These are phyloP conservation scores for Pheosia tremula DNA, from an alignment of 2,888 invertebrate genomes.

Conservation along the genomic window DNA sequence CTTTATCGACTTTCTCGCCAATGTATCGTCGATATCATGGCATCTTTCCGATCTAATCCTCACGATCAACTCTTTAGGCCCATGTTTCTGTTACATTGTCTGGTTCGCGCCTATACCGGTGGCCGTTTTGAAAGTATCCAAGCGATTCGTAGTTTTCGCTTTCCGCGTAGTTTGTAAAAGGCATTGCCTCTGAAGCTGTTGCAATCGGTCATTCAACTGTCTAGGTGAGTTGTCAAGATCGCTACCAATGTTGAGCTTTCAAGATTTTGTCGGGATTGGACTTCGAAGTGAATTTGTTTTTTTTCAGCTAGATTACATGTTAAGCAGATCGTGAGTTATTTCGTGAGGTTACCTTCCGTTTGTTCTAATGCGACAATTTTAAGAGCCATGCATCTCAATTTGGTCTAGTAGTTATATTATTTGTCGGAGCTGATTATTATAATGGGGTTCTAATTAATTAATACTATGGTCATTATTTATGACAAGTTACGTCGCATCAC, in stretches of 20 bases:
- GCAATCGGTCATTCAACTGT: conserved; percentile 59
- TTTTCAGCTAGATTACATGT: no score
- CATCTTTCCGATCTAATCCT: conserved; percentile 34
- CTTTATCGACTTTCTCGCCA: background rate
- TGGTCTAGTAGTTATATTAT: no score
- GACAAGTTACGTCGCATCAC: no score
- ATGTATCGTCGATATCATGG: conserved; percentile 11
- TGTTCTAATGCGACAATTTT: no score
- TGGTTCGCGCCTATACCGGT: conserved; percentile 19
- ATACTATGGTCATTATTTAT: no score
- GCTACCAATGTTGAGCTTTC: conserved; percentile 37
- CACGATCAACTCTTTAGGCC: conserved; percentile 22
- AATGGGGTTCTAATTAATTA: no score
- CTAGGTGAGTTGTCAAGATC: conserved; percentile 19
- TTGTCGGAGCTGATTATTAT: no score
- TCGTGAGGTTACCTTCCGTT: no score
- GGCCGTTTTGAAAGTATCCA: conserved; percentile 48
- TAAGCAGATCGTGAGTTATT: no score
- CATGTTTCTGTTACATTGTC: conserved; percentile 28
- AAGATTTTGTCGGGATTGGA: conserved; percentile 16
- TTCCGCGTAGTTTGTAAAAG: conserved; percentile 43
- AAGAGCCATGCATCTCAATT: no score
- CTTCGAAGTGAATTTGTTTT: no score
- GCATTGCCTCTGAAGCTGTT: conserved; percentile 30
- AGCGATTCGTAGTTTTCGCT: conserved; percentile 40